Base-by-base conservation (phyloP, 2,888 invertebrate species). In the Ophioninae sp. region DNA sequence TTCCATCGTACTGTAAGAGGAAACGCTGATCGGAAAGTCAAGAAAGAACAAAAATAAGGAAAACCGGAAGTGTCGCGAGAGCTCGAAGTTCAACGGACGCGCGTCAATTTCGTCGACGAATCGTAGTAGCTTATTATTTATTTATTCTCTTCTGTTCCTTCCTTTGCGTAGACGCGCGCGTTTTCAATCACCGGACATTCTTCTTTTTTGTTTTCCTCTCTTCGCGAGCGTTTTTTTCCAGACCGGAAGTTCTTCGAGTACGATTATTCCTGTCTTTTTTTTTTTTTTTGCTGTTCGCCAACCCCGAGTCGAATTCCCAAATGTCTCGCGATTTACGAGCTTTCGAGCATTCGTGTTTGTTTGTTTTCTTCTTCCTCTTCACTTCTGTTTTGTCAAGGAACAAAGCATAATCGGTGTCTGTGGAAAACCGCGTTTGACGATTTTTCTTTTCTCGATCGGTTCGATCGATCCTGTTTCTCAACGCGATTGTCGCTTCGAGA, bases 121-220 rank as follows among this genome's bases (percentile, higher is more conserved):
- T 87, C n/a, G n/a, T 88, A 86, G 30, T 89, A 86, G 82, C 88
- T 89, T 86, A 85, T 85, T 84, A 88, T 87, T 86, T 84, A 86
- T 86, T 87, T 84, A 85, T 88, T 87, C 82, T 80, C 69, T 64
- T 37, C 68, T 70, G 72, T 41, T 65, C 37, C 70, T 23, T 73
- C 21, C n/a, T 44, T 23, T 50, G 30, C 17, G 30, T 50, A 8
- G 13, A 21, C 23, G 30, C 7, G 7, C 44, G 20, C 37, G 10
- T 57, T 20, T 50, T n/a, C 30, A 30, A 23, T 44, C n/a, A 30
- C 37, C 50, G 20, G 21, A 3, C n/a, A 17, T 59, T 21, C 57
- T 73, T 68, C 21, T 6, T 56, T 57, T 17, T 41, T 13, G 69
- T 65, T n/a, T n/a, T n/a, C n/a, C n/a, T n/a, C n/a, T 75, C 57